These are phyloP conservation scores for Spisula solida DNA, from an alignment of 2,888 invertebrate genomes.

Conservation along the genomic window DNA sequence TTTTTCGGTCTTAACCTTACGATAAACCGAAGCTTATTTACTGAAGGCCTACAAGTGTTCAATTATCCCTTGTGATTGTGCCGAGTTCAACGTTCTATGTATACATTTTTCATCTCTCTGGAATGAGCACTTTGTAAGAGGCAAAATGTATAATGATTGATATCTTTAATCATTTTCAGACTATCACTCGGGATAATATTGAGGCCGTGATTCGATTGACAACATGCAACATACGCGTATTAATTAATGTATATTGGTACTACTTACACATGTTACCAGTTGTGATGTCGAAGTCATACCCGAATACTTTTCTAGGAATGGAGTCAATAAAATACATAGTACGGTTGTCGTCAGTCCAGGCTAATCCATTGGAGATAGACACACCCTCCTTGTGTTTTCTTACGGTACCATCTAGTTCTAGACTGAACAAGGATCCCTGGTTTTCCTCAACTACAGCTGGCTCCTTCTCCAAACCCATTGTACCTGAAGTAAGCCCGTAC, in stretches of 20 bases:
- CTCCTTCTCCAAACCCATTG: slow-evolving; percentile 82
- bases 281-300: slow-evolving; percentile 91
- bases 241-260: too few species aligned
- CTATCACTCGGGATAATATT: neutral
- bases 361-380: slow-evolving; percentile 92
- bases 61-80: too few species aligned
- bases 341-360: slow-evolving; percentile 92
- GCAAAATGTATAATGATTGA: neutral
- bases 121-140: neutral
- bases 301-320: slow-evolving; percentile 90
- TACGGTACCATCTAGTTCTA: slow-evolving; percentile 77
- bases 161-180: neutral
- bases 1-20: too few species aligned
- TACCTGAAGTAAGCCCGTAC: slow-evolving; percentile 74
- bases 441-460: slow-evolving; percentile 75
- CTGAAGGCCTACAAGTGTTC: too few species aligned
- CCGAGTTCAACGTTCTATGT: too few species aligned
- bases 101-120: too few species aligned
- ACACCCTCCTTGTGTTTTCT: slow-evolving; percentile 74
- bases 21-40: too few species aligned
- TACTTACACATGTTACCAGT: slow-evolving; percentile 90
- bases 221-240: too few species aligned
- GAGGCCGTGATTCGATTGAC: too few species aligned
- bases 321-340: slow-evolving; percentile 94
- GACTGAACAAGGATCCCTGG: slow-evolving; percentile 79